Evolutionary conservation across 2,113 vertebrate species (phyloP), one percentile per base, ranked within the genome.

Genomic region (Opisthocomus hoazin): DNA sequence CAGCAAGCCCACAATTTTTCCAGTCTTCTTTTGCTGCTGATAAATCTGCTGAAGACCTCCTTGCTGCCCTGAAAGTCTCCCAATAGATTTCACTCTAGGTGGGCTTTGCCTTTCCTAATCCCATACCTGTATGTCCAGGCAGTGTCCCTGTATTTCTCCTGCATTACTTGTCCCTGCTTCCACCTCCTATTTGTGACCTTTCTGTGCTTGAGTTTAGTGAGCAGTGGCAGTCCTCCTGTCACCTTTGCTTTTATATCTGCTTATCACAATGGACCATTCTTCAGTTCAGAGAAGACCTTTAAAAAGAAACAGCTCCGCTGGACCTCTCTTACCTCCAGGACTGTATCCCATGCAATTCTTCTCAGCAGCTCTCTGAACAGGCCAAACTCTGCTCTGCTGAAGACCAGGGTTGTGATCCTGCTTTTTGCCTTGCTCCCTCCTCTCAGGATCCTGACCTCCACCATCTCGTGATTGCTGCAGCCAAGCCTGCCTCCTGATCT

Each of bases 401-500:
- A 73, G 39, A 22, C 9, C 20, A 37, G 6, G 10, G 10, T 15
- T 94, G 45, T 78, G 61, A 58, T 70, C 45, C 17, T 37, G 34
- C 29, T 84, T 84, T 84, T 32, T 89, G 36, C 32, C 32, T 50
- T 60, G 10, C 23, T 50, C 18, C 6, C 4, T 75, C 10, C 27
- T 64, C 56, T 80, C 56, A 48, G 68, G n/a, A 91, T 69, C 76
- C 19, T 60, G 45, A 70, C 43, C 27, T 65, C 63, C 10, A 29
- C 16, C 32, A 60, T 37, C 50, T 15, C 0, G 0, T 3, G 6
- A 4, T n/a, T n/a, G n/a, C n/a, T 32, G 24, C 24, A 85, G 21
- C 18, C 17, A 60, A 36, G 32, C 37, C 45, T 71, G 32, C 14
- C 3, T 30, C 15, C 34, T 6, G 6, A 54, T 10, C 20, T 60